Conservation (phyloP, 2,888 invertebrate genomes). For the Tetranychus piercei region DNA sequence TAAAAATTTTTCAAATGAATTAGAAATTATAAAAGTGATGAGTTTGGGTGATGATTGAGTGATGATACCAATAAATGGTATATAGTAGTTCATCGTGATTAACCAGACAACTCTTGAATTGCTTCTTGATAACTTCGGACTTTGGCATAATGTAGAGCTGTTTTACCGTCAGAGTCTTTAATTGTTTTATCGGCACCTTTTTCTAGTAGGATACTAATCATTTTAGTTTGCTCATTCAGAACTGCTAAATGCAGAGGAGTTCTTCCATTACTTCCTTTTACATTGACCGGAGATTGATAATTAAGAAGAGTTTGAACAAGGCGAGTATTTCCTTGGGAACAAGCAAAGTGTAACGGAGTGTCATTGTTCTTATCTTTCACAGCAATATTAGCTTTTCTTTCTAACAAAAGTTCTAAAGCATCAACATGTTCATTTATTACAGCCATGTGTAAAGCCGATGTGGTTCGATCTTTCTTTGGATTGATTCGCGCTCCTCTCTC, state of each 20-base stretch:
- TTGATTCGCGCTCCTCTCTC: conserved; percentile 67
- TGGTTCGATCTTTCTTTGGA: neutral
- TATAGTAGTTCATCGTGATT: neutral
- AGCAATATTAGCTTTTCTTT: neutral
- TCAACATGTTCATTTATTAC: neutral
- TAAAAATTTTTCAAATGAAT: no score
- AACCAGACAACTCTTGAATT: neutral
- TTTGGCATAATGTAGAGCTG: neutral
- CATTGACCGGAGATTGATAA: conserved; percentile 28
- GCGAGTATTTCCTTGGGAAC: conserved; percentile 30
- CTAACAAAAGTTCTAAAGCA: neutral
- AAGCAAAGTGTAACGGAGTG: conserved; percentile 32
- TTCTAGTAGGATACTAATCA: neutral
- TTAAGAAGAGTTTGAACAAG: conserved; percentile 29
- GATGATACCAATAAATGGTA: neutral
- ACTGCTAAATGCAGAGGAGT: conserved; percentile 63
- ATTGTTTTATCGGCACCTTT: neutral
- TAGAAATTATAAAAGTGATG: neutral
- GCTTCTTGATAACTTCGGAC: neutral
- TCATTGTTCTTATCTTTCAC: neutral
- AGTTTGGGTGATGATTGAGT: neutral
- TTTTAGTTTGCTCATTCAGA: neutral
- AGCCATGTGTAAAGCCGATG: neutral
- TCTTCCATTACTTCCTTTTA: conserved; percentile 25
- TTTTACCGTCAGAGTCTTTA: conserved; percentile 1